These are phyloP conservation scores for Dendrocincla fuliginosa DNA, from an alignment of 2,797 vertebrate genomes.

Conservation along the genomic window DNA sequence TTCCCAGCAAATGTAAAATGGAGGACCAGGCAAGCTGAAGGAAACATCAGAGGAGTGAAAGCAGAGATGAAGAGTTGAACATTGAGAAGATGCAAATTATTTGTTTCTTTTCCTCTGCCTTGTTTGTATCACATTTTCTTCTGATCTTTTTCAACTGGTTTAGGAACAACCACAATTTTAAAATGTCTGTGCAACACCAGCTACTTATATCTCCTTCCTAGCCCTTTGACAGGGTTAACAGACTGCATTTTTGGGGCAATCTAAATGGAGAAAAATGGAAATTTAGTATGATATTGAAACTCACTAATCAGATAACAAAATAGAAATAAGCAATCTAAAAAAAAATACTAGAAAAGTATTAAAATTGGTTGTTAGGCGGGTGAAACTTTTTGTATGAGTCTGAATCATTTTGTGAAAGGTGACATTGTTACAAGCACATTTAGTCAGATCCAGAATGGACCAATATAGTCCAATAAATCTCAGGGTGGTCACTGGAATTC, in stretches of 20 bases:
- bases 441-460: neutral
- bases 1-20: neutral
- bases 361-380: neutral
- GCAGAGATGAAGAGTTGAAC: neutral
- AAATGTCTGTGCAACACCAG: neutral
- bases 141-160: neutral
- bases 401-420: neutral
- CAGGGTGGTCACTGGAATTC: neutral
- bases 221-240: neutral
- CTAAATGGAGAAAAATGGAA: neutral
- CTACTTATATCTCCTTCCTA: neutral
- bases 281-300: neutral
- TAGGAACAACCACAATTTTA: neutral
- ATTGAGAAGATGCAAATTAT: neutral
- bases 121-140: neutral
- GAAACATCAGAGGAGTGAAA: neutral
- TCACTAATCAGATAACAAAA: neutral
- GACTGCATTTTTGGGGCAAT: neutral
- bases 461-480: neutral
- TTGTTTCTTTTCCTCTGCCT: neutral
- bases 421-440: rapidly evolving
- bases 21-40: neutral
- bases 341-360: neutral
- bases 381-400: neutral
- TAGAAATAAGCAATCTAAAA: neutral